A percentile compares a stretch with the other conserved stretches of the same genome.
Evolutionary conservation across 2,888 invertebrate species (phyloP).

Genomic region (Celastrina argiolus): DNA sequence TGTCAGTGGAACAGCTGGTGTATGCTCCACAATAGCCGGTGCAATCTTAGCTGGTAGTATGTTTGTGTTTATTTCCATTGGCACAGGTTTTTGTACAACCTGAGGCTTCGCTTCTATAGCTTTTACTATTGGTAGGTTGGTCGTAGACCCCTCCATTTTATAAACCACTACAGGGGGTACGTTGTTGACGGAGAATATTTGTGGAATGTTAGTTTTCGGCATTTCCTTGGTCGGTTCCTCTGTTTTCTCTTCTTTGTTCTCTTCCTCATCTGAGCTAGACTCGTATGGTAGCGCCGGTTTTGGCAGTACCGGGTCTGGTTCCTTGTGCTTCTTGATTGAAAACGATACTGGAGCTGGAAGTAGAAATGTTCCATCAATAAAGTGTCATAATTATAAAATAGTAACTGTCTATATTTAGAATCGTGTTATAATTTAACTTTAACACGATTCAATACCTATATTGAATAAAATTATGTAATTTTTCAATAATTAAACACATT

Average conservation of each 20-base stretch:
- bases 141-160: conserved; percentile 53
- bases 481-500: no score
- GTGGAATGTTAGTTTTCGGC: conserved; percentile 37
- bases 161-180: conserved; percentile 57
- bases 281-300: conserved; percentile 88
- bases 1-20: conserved; percentile 28
- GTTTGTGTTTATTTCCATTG: conserved; percentile 28
- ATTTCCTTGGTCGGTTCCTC: conserved; percentile 35
- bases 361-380: not conserved
- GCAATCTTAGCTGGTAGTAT: conserved; percentile 24
- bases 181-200: conserved; percentile 35
- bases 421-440: no score
- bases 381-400: not conserved
- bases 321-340: conserved; percentile 90
- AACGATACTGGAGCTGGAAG: conserved; percentile 86
- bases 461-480: no score
- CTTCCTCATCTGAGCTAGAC: conserved; percentile 83
- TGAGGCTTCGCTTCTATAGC: conserved; percentile 40
- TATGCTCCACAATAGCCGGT: conserved; percentile 31
- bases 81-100: conserved; percentile 33
- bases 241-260: conserved; percentile 45
- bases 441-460: no score
- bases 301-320: conserved; percentile 80
- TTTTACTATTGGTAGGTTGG: conserved; percentile 45
- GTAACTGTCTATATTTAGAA: no score